phyloP scores from a whole-genome alignment of 1,140 invertebrate species.

The Sinella curviseta region DNA sequence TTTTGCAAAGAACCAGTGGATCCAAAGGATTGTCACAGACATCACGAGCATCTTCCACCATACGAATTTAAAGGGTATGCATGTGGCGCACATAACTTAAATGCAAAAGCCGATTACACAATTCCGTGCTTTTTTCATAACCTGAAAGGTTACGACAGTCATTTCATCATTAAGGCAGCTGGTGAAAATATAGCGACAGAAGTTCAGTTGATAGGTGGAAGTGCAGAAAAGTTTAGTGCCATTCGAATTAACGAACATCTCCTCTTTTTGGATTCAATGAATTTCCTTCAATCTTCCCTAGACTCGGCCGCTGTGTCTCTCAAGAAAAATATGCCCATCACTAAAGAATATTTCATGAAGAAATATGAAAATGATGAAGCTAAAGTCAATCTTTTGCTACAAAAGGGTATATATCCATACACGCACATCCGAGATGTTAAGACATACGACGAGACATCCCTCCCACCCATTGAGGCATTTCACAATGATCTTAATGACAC shows the following conservation, averaged over 20 bases:
- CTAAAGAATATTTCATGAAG: neutral
- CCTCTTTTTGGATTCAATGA: neutral
- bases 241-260: neutral
- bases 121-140: slow-evolving; percentile 30
- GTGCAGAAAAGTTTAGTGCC: slow-evolving; percentile 24
- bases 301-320: neutral
- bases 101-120: too few species aligned
- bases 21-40: too few species aligned
- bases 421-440: neutral
- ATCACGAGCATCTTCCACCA: too few species aligned
- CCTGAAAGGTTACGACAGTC: neutral
- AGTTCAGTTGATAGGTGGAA: slow-evolving; percentile 15
- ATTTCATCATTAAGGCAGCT: neutral
- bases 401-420: neutral
- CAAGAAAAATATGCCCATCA: neutral
- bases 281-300: neutral
- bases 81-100: slow-evolving; percentile 8
- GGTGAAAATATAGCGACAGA: neutral
- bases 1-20: too few species aligned
- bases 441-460: too few species aligned
- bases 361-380: too few species aligned
- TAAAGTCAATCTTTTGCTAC: too few species aligned
- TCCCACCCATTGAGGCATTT: too few species aligned
- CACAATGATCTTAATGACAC: too few species aligned
- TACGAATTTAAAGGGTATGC: too few species aligned